phyloP scores from a whole-genome alignment of 2,797 vertebrate species.

The Pipistrellus kuhlii region DNA sequence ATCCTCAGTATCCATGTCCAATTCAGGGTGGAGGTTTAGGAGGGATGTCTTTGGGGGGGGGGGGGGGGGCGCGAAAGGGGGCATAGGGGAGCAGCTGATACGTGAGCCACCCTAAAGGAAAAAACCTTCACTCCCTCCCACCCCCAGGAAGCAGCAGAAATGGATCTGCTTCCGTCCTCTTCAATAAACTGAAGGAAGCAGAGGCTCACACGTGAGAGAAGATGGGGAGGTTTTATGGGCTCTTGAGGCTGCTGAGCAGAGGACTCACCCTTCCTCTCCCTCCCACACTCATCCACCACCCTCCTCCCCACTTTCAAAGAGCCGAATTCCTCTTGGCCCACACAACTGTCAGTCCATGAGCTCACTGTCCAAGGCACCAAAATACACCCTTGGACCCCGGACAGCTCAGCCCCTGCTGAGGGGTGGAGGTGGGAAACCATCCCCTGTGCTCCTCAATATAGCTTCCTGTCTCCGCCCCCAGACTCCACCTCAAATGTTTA shows the following conservation, averaged over 20 bases:
- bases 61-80: too few relatives aligned
- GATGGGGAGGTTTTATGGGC: neutral
- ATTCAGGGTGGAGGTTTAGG: neutral
- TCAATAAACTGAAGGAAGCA: neutral
- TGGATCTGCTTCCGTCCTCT: neutral
- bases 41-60: too few relatives aligned
- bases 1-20: neutral
- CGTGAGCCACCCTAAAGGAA: neutral
- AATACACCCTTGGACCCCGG: neutral
- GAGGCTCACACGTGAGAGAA: neutral
- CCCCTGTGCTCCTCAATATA: neutral
- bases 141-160: neutral
- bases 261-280: neutral
- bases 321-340: neutral
- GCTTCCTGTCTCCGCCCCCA: constrained; percentile 28
- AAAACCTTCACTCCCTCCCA: neutral
- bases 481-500: constrained; percentile 55
- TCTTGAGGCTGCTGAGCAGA: neutral
- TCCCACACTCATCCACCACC: rapidly evolving
- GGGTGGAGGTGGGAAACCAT: neutral
- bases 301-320: neutral
- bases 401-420: neutral
- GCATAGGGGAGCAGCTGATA: neutral
- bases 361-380: neutral
- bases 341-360: neutral